Base-by-base conservation (phyloP, 2,888 invertebrate species). In the Diplazon laetatorius region DNA sequence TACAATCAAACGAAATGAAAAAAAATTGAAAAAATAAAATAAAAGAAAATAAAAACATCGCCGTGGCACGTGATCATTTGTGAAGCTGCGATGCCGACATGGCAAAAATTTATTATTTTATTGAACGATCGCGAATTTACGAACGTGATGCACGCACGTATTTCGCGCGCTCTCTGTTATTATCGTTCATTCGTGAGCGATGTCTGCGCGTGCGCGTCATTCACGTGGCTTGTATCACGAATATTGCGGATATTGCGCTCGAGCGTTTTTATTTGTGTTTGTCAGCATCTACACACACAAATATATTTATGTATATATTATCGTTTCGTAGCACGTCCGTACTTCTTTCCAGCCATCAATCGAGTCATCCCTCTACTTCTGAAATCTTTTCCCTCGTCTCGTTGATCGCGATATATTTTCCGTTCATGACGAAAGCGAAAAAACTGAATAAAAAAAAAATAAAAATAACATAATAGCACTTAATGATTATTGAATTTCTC, bases 401-500 rank as follows among this genome's bases (percentile, higher is more conserved):
- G 39, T 35, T 35, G 22, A 46, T 63, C 63, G 46, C 30, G 46
- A 48, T 35, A 37, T 52, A 25, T 16, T 25, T 52, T 25, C n/a
- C n/a, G n/a, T n/a, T n/a, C n/a, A n/a, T n/a, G n/a, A n/a, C n/a
- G n/a, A n/a, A n/a, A 48, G 50, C 20, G 18, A 44, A 30, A 12
- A 71, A 59, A 65, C 42, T 62, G 35, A 72, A 52, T 42, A 22
- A n/a, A 65, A 1, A 10, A 46, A 30, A 16, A 18, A 48, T 18
- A 14, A 55, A 62, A 42, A 62, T 57, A 74, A 50, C 46, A 35
- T 80, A 80, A 80, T 72, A 62, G 79, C 55, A 80, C 72, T 73
- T 74, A 76, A 76, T 74, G 70, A 74, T 81, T 81, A 81, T 81
- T 81, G 81, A 79, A 81, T 81, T 81, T 79, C 76, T 59, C 79